Base-by-base conservation (phyloP, 2,888 invertebrate species). In the Diaperis boleti region DNA sequence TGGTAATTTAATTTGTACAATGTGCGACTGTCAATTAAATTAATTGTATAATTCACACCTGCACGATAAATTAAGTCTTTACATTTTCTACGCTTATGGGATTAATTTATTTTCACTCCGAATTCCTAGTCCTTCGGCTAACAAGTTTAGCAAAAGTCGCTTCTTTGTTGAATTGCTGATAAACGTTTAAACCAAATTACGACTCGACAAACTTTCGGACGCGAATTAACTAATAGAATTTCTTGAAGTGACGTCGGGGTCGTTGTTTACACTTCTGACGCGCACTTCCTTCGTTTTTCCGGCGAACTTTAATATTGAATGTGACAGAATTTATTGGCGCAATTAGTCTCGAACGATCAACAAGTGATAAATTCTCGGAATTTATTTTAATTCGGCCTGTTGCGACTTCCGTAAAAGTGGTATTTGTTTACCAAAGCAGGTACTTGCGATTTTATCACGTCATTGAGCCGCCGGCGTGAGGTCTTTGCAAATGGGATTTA, bases 381-480 rank as follows among this genome's bases (percentile, higher is more conserved):
- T n/a, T n/a, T n/a, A n/a, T n/a, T n/a, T 26, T n/a, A 5, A 33
- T 33, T 33, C 11, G 33, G 11, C 33, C 11, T 33, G 33, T 33
- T 33, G 13, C 33, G 11, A 33, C 11, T 33, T 33, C 11, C 33
- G 11, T 33, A 33, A 33, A 33, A 33, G 11, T 33, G 33, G 33
- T 11, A 33, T 33, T 33, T 33, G 33, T 13, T 33, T 33, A 33
- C 33, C 33, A 33, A 31, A 33, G 33, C 33, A 33, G 33, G 33
- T 33, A 33, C 33, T 33, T 33, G 10, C 33, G 33, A 33, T 33
- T 33, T 33, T 33, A 33, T 33, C 33, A 33, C 33, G 13, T 33
- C 33, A 33, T 33, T 33, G 33, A 10, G 33, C 33, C 11, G 11
- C 33, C 10, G 33, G 33, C 33, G 33, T 33, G 33, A 33, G 33